Conservation (phyloP, 2,797 vertebrate genomes). For the Xenopus petersii region DNA sequence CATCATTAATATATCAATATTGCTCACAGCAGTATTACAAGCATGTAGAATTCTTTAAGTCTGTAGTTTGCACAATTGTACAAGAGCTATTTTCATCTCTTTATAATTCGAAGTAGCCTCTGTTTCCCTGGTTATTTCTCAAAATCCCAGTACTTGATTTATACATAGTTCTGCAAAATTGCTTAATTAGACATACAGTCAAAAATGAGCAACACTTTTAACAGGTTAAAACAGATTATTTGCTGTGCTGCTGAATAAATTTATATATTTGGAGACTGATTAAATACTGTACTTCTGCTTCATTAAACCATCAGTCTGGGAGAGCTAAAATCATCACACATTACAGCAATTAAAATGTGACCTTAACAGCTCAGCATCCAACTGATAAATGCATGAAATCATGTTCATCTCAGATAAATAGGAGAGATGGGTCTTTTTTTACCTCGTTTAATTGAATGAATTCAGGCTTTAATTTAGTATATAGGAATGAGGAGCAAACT, state of each 20-base stretch:
- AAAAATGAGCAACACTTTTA: background rate
- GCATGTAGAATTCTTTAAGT: too few relatives aligned
- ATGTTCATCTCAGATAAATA: constrained; percentile 17
- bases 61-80: too few relatives aligned
- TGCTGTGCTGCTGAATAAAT: constrained; percentile 20
- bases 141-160: too few relatives aligned
- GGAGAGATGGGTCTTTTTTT: background rate
- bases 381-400: constrained; percentile 24
- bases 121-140: too few relatives aligned
- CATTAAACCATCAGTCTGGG: constrained; percentile 32
- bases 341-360: constrained; percentile 47
- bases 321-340: constrained; percentile 39
- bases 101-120: too few relatives aligned
- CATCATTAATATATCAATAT: too few relatives aligned
- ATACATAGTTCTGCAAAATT: too few relatives aligned
- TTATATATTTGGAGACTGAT: constrained; percentile 30
- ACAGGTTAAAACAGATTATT: background rate
- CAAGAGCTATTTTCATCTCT: too few relatives aligned
- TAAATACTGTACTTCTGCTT: constrained; percentile 37
- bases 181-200: too few relatives aligned
- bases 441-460: constrained; percentile 30
- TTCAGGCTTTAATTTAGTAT: constrained; percentile 36
- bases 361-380: constrained; percentile 45
- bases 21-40: too few relatives aligned
- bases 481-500: constrained; percentile 34